A percentile compares a stretch with the other conserved stretches of the same genome.
These are phyloP conservation scores for Empis livida DNA, from an alignment of 2,888 invertebrate species.

Conservation along the genomic window DNA sequence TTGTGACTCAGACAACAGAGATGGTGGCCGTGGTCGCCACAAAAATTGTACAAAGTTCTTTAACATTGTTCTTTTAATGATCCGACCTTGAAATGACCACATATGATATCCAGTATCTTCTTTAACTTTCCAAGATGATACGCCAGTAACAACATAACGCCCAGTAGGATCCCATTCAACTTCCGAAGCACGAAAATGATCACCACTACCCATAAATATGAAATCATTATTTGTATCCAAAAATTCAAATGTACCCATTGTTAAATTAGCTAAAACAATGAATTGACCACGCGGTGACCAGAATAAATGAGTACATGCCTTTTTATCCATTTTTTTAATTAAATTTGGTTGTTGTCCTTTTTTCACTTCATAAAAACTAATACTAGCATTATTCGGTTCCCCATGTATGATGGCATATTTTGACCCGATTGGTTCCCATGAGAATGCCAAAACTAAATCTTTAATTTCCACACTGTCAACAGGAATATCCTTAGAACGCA, in stretches of 20 bases:
- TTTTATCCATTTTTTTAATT: slow-evolving; percentile 78
- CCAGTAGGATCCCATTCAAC: slow-evolving; percentile 99
- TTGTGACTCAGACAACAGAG: slow-evolving; percentile 68
- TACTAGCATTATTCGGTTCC: slow-evolving; percentile 62
- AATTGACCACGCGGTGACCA: slow-evolving; percentile 96
- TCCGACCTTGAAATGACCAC: slow-evolving; percentile 91
- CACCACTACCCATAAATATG: slow-evolving; percentile 84
- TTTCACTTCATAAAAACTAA: slow-evolving; percentile 87
- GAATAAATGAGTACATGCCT: slow-evolving; percentile 81
- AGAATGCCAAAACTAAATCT: slow-evolving; percentile 84
- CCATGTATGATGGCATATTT: slow-evolving; percentile 97
- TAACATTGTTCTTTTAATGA: slow-evolving; percentile 62
- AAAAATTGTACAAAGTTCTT: slow-evolving; percentile 89
- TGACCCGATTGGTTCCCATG: slow-evolving; percentile 95
- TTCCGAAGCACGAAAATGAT: slow-evolving; percentile 86
- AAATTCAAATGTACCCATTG: slow-evolving; percentile 85
- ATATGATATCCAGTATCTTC: slow-evolving; percentile 89
- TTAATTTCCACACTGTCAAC: slow-evolving; percentile 96
- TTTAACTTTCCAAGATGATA: slow-evolving; percentile 91
- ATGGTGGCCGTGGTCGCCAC: slow-evolving; percentile 90
- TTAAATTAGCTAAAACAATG: slow-evolving; percentile 80
- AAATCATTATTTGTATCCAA: slow-evolving; percentile 89
- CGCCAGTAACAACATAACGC: slow-evolving; percentile 88
- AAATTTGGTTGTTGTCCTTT: slow-evolving; percentile 79
- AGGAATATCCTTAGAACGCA: slow-evolving; percentile 94